Conservation (phyloP, 2,113 vertebrate genomes). For the Cichladusa arquata region DNA sequence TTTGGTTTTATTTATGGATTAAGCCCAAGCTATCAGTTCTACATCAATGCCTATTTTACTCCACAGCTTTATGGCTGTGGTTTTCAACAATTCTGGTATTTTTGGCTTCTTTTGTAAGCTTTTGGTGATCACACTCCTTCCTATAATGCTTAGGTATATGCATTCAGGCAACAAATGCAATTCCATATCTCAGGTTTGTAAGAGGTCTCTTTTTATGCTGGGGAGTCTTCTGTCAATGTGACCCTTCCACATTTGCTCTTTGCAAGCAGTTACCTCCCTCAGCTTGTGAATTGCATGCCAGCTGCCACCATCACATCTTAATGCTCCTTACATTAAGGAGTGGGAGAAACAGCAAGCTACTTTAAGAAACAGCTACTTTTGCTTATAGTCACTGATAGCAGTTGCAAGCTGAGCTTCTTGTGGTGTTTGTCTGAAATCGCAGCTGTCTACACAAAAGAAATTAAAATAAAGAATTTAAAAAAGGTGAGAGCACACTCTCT, state of each 20-base stretch:
- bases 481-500: accelerated
- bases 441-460: neutral
- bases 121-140: neutral
- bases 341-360: neutral
- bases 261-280: neutral
- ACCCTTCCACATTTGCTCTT: neutral
- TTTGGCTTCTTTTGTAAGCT: neutral
- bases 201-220: neutral
- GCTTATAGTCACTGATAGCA: neutral
- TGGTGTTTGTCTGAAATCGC: neutral
- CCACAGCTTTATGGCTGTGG: neutral
- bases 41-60: neutral
- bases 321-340: neutral
- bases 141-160: neutral
- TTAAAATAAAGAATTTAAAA: neutral
- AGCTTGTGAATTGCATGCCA: neutral
- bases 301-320: neutral
- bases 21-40: neutral
- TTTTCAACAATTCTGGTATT: neutral
- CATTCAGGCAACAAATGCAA: neutral
- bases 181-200: neutral
- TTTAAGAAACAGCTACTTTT: neutral
- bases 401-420: neutral
- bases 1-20: neutral
- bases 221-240: neutral